Evolutionary conservation across 2,113 vertebrate species (phyloP).

Genomic region (Pyrgilauda ruficollis): DNA sequence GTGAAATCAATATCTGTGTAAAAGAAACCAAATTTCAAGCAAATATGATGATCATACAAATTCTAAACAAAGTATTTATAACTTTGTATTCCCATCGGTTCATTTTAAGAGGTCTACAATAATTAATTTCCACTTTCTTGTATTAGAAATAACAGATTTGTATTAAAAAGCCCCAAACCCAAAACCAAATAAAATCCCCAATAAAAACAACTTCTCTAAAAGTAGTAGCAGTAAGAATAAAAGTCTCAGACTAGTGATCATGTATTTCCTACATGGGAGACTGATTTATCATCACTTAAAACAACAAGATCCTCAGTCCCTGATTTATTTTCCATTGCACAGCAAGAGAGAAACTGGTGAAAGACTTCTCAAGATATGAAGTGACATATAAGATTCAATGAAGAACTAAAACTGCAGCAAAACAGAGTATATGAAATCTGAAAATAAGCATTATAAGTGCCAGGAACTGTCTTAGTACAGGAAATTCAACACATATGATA

Average conservation of each 20-base stretch:
- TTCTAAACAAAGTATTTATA: background rate
- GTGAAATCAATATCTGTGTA: background rate
- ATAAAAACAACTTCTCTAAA: background rate
- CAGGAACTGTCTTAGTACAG: background rate
- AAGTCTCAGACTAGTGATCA: background rate
- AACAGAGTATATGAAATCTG: background rate
- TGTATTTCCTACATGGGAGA: background rate
- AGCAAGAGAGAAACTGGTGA: background rate
- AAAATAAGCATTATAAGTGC: background rate
- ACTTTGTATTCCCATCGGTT: background rate
- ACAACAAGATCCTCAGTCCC: background rate
- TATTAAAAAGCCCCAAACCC: background rate
- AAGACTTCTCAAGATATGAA: background rate
- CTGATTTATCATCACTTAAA: background rate
- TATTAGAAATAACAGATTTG: background rate
- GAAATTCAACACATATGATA: background rate
- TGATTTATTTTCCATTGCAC: constrained; percentile 15
- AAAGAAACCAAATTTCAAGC: background rate
- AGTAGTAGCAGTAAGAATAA: background rate
- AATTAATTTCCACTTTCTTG: background rate
- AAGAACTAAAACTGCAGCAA: background rate
- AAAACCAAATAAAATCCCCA: fast-evolving
- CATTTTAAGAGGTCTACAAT: background rate
- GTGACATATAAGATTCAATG: background rate
- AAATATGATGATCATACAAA: background rate